A percentile compares a stretch with the other conserved stretches of the same genome.
phyloP scores from a whole-genome alignment of 2,797 vertebrate genomes.

The Steatocranus sp. region DNA sequence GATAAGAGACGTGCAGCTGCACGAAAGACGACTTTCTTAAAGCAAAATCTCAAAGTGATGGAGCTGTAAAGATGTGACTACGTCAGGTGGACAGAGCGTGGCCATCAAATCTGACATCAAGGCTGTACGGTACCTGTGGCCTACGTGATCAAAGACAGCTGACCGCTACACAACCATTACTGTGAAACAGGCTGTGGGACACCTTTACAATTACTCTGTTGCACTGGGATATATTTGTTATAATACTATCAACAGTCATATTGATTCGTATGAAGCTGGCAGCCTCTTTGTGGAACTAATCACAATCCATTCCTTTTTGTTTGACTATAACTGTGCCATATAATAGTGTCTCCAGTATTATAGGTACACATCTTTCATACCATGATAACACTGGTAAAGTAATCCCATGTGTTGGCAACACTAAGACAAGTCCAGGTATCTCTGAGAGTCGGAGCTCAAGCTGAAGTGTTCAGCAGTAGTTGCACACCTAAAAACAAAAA shows the following conservation, averaged over 20 bases:
- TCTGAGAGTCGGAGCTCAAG: not conserved
- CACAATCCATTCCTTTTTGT: not conserved
- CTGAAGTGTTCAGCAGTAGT: not conserved
- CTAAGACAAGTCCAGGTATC: not conserved
- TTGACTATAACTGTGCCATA: not conserved
- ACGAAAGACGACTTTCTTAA: not conserved
- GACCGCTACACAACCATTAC: not conserved
- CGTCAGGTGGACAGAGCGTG: not conserved
- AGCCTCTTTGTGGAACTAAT: not conserved
- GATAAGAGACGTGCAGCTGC: not conserved
- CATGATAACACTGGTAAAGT: not conserved
- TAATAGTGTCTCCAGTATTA: fast-evolving
- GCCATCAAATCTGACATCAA: not conserved
- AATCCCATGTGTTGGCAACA: not conserved
- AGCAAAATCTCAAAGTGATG: not conserved
- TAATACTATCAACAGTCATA: not conserved
- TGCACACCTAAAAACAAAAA: not conserved
- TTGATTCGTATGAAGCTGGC: not conserved
- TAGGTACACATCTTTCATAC: not conserved
- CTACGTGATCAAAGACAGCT: not conserved
- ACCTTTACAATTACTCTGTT: not conserved
- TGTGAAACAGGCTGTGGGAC: not conserved
- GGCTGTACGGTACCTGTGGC: not conserved
- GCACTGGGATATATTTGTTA: not conserved
- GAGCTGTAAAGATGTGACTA: not conserved